Percentiles rank a stretch among this genome's conserved stretches.
These are phyloP conservation scores for Octopus sinensis DNA, from an alignment of 1,140 invertebrate species.

Conservation along the genomic window DNA sequence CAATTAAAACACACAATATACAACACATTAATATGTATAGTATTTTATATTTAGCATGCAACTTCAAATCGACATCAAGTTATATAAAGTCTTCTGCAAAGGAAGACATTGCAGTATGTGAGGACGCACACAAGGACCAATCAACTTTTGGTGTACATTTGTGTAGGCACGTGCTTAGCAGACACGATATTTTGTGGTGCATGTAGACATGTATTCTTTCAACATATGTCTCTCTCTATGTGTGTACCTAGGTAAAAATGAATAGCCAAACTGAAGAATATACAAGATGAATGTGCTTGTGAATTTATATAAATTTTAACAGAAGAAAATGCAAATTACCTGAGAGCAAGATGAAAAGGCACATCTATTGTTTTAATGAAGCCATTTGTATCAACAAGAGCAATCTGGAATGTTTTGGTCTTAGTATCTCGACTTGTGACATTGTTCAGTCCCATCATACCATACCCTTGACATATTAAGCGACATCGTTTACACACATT, in stretches of 20 bases:
- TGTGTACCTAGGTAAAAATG: background rate
- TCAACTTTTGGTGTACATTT: too few species aligned
- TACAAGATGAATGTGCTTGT: background rate
- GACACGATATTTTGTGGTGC: too few species aligned
- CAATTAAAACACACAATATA: too few species aligned
- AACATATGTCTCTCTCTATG: background rate
- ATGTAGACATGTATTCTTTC: background rate
- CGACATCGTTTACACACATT: conserved; percentile 73
- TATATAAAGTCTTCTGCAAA: too few species aligned
- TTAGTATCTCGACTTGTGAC: conserved; percentile 54
- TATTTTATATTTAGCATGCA: too few species aligned
- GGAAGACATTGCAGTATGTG: too few species aligned
- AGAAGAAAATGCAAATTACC: conserved; percentile 33
- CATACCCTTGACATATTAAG: conserved; percentile 68
- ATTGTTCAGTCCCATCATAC: conserved; percentile 70
- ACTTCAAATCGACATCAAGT: too few species aligned
- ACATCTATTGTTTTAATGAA: conserved; percentile 76
- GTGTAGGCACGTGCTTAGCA: too few species aligned
- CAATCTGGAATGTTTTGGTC: conserved; percentile 68
- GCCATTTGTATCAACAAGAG: conserved; percentile 80
- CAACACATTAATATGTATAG: too few species aligned
- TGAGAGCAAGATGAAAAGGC: conserved; percentile 78
- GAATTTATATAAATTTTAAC: conserved; percentile 3
- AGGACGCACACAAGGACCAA: too few species aligned
- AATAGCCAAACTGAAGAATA: background rate